Evolutionary conservation across 2,797 vertebrate species (phyloP).

Genomic region (Leptoclinus maculatus): DNA sequence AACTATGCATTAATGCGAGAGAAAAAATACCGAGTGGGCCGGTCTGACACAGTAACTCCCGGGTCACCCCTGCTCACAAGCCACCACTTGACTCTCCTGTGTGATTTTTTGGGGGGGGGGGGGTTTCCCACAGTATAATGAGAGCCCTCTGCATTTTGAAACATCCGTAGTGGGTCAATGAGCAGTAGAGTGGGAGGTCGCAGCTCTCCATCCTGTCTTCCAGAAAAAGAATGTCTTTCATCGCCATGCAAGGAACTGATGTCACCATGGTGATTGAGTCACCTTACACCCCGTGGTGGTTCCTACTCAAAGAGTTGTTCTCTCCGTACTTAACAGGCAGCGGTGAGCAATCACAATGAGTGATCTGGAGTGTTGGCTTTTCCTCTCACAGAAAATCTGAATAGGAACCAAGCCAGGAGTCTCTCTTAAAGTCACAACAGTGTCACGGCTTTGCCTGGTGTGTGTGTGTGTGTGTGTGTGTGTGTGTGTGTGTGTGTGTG

Average conservation of each 20-base stretch:
- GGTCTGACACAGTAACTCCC: no score
- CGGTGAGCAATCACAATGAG: constrained; percentile 43
- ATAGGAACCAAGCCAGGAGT: neutral
- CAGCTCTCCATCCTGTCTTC: constrained; percentile 38
- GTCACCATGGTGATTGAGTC: constrained; percentile 70
- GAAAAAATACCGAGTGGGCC: no score
- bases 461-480: no score
- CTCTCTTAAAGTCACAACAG: neutral
- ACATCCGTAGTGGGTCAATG: constrained; percentile 34
- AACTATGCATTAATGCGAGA: no score
- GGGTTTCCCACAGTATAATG: constrained; percentile 27
- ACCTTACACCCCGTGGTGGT: constrained; percentile 36
- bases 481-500: no score
- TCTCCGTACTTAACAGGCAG: constrained; percentile 34
- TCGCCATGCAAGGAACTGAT: constrained; percentile 30
- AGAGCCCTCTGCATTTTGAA: constrained; percentile 28
- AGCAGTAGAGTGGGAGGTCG: constrained; percentile 42
- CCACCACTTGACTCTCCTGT: constrained; percentile 26
- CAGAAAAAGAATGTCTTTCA: constrained; percentile 46
- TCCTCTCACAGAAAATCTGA: constrained; percentile 15
- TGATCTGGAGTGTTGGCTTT: constrained; percentile 30
- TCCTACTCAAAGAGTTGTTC: constrained; percentile 41
- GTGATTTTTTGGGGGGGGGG: constrained; percentile 37
- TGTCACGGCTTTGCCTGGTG: no score
- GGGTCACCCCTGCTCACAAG: no score